Evolutionary conservation across 2,888 invertebrate genomes (phyloP).

Genomic region (Ramazzottius varieornatus): DNA sequence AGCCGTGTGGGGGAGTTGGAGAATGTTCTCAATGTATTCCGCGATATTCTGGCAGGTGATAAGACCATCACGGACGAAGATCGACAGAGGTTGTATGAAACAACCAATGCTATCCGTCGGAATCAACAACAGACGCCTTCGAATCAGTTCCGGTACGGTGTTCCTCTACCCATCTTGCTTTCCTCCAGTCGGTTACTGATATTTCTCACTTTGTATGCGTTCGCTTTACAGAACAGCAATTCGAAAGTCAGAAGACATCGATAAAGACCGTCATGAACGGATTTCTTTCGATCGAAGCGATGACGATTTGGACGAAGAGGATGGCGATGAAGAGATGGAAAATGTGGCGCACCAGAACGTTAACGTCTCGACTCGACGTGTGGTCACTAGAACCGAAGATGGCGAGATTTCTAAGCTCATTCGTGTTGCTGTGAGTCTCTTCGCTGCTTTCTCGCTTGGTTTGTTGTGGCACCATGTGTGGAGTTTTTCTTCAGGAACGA

Average conservation of each 20-base stretch:
- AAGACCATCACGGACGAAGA: neutral
- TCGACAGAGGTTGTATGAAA: too few species aligned
- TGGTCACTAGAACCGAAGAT: neutral
- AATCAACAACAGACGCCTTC: too few species aligned
- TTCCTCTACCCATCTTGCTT: too few species aligned
- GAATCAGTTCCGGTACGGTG: too few species aligned
- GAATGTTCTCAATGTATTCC: neutral
- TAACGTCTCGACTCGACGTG: neutral
- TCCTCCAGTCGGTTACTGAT: too few species aligned
- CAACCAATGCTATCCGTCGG: too few species aligned
- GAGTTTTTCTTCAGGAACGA: neutral
- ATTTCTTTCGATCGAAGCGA: too few species aligned
- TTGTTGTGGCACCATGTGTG: too few species aligned
- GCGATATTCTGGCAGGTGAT: neutral
- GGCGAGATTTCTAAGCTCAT: neutral
- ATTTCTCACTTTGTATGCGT: too few species aligned
- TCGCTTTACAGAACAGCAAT: too few species aligned
- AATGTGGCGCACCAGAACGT: neutral
- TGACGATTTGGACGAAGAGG: neutral
- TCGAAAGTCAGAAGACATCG: neutral
- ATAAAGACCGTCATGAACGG: neutral
- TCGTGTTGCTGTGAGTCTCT: neutral
- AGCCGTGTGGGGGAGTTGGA: neutral
- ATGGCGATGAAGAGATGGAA: neutral
- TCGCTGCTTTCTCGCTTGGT: neutral